phyloP scores from a whole-genome alignment of 2,888 invertebrate species.

The Dicranocentrus wangi region DNA sequence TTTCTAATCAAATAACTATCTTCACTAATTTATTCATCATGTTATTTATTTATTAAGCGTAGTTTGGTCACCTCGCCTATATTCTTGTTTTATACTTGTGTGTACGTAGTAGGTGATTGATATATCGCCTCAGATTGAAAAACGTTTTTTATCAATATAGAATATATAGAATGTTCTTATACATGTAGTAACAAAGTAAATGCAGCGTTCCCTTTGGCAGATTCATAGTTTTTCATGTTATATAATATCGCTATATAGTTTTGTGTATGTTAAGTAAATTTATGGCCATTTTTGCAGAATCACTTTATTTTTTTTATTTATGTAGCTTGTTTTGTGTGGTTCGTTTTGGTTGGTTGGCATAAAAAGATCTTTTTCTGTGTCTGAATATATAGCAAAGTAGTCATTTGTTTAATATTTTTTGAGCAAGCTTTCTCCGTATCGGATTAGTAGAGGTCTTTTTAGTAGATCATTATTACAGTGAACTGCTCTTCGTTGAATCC shows the following conservation, averaged over 20 bases:
- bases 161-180: slow-evolving; percentile 35
- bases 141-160: slow-evolving; percentile 5
- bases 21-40: slow-evolving; percentile 17
- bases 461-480: slow-evolving; percentile 11
- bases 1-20: not conserved
- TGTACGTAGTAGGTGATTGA: slow-evolving; percentile 45
- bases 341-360: slow-evolving; percentile 41
- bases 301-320: slow-evolving; percentile 21
- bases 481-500: slow-evolving; percentile 26
- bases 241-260: slow-evolving; percentile 29
- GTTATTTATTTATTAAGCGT: slow-evolving; percentile 62
- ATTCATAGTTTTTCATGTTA: slow-evolving; percentile 15
- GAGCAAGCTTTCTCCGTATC: slow-evolving; percentile 63
- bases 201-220: slow-evolving; percentile 62
- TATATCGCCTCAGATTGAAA: slow-evolving; percentile 45
- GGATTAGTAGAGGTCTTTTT: slow-evolving; percentile 49
- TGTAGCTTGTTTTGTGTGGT: slow-evolving; percentile 21
- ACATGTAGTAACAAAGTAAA: slow-evolving; percentile 65
- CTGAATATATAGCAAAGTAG: slow-evolving; percentile 39
- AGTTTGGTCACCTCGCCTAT: slow-evolving; percentile 60
- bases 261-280: slow-evolving; percentile 28
- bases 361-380: slow-evolving; percentile 29
- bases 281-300: slow-evolving; percentile 47
- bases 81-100: slow-evolving; percentile 8
- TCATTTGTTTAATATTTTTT: slow-evolving; percentile 45